Base-by-base conservation (phyloP, 2,113 vertebrate species). In the Eleginops maclovinus region DNA sequence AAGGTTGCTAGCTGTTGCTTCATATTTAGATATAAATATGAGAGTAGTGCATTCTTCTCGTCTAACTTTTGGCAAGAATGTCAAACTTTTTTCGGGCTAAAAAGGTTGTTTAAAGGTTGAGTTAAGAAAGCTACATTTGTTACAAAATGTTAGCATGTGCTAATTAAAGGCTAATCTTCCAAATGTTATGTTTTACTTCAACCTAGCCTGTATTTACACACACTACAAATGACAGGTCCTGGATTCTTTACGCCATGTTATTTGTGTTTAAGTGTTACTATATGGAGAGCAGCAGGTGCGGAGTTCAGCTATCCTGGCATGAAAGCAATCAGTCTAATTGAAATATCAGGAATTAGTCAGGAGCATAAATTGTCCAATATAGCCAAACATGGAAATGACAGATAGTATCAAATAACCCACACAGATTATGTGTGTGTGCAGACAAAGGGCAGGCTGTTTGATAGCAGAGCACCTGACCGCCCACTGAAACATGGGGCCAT, bases 251-350 rank as follows among this genome's bases (percentile, higher is more conserved):
- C 70, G 77, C n/a, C 22, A 65, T 77, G 22, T 62, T 17, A 46
- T 43, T 73, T 28, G 62, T 62, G 58, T 74, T 40, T 54, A 22
- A 44, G 54, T 28, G n/a, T 81, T 13, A 10, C 15, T 46, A 8
- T 22, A 28, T 16, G 43, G n/a, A 55, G 24, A 71, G 76, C 21
- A 15, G 62, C 93, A 93, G 92, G 92, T 92, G 91, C 88, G 89
- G 55, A 84, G 77, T 85, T 89, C 77, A 86, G 50, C 74, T 76
- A 71, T 62, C 46, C 69, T 47, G 70, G 90, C 84, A 89, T 92
- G 89, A 91, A 92, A 92, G 88, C 87, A 94, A 92, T 92, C 90
- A 77, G 77, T 88, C 72, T 88, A 90, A 93, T 88, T 91, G 83
- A 86, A 88, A 91, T 84, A 88, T 90, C 88, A 87, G 84, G 86